These are phyloP conservation scores for Cettia cetti DNA, from an alignment of 2,113 vertebrate genomes.

Conservation along the genomic window DNA sequence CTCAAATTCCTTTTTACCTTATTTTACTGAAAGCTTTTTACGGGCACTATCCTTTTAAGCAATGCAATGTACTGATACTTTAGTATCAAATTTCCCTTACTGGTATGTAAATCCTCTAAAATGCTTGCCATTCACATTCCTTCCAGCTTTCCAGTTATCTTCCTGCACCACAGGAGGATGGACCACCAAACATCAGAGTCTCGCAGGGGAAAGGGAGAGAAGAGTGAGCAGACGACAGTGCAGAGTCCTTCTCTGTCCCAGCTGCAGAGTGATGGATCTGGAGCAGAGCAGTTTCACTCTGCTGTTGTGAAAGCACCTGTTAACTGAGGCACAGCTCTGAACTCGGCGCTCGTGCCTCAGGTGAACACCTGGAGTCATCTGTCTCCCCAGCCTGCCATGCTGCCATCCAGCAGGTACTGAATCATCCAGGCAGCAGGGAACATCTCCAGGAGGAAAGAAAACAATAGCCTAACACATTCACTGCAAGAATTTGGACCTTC, in stretches of 20 bases:
- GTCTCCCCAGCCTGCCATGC: neutral
- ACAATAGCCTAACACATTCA: neutral
- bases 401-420: rapidly evolving
- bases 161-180: neutral
- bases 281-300: rapidly evolving
- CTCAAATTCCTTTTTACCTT: neutral
- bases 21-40: neutral
- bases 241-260: neutral
- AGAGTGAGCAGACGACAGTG: rapidly evolving
- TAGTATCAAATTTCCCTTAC: neutral
- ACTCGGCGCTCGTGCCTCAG: rapidly evolving
- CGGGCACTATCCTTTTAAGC: neutral
- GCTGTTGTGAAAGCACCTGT: neutral
- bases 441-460: neutral
- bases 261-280: neutral
- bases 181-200: neutral
- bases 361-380: neutral
- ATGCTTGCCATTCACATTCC: neutral
- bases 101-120: neutral
- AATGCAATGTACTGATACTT: neutral
- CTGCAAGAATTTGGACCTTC: neutral
- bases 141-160: neutral
- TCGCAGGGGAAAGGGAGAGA: neutral
- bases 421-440: rapidly evolving
- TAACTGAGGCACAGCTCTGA: neutral